Evolutionary conservation across 2,113 vertebrate genomes (phyloP).

Genomic region (Maccullochella peelii): DNA sequence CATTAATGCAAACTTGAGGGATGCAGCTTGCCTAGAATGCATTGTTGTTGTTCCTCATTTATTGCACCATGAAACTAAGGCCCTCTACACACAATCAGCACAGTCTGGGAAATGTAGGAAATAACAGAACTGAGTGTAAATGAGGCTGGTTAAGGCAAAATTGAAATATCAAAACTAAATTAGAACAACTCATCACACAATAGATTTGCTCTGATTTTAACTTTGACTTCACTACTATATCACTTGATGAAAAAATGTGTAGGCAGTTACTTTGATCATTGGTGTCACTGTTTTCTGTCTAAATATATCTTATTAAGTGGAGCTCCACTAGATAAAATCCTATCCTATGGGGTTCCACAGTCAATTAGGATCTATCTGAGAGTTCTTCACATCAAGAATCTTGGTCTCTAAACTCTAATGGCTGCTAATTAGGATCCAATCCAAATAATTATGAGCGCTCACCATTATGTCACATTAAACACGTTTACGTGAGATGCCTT

Average conservation of each 20-base stretch:
- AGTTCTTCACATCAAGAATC: background rate
- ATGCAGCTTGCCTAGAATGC: background rate
- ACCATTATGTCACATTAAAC: conserved; percentile 21
- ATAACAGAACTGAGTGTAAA: background rate
- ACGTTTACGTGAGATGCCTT: conserved; percentile 13
- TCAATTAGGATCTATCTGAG: conserved; percentile 1
- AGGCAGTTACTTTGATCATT: conserved; percentile 3
- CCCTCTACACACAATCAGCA: background rate
- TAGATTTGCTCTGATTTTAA: no score
- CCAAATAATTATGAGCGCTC: conserved; percentile 8
- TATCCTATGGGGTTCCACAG: background rate
- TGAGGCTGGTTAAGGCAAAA: background rate
- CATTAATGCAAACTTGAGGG: background rate
- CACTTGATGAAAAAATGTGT: background rate
- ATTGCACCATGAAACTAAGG: background rate
- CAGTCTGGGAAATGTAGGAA: background rate
- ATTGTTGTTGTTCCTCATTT: background rate
- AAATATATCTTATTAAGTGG: conserved; percentile 9
- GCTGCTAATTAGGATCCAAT: conserved; percentile 26
- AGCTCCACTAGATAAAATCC: background rate
- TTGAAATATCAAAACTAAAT: background rate
- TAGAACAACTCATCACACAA: background rate
- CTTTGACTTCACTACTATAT: background rate
- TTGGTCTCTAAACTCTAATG: background rate
- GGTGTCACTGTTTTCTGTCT: background rate